These are phyloP conservation scores for Cyclophora punctaria DNA, from an alignment of 2,888 invertebrate genomes.

Conservation along the genomic window DNA sequence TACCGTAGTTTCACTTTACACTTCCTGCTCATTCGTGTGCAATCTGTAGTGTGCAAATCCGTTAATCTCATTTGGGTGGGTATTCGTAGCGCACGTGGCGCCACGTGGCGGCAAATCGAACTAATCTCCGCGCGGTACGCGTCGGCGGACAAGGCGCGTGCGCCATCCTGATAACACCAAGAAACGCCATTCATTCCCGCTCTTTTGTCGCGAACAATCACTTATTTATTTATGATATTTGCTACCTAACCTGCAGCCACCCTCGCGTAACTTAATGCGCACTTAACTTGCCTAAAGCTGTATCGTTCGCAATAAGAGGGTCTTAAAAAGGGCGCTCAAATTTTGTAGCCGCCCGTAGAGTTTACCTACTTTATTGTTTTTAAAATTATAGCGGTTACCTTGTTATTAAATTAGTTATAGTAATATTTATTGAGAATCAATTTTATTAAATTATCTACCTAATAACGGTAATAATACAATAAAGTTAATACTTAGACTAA, in stretches of 20 bases:
- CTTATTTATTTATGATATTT: slow-evolving; percentile 75
- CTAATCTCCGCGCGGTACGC: slow-evolving; percentile 70
- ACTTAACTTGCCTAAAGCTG: slow-evolving; percentile 41
- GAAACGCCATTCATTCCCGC: slow-evolving; percentile 70
- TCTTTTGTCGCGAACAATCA: slow-evolving; percentile 72
- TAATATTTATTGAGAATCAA: no score
- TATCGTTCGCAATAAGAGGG: slow-evolving; percentile 22
- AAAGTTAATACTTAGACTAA: no score
- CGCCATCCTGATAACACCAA: slow-evolving; percentile 68
- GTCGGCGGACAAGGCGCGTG: slow-evolving; percentile 63
- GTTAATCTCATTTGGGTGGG: slow-evolving; percentile 72
- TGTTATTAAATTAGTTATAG: no score
- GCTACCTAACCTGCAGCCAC: slow-evolving; percentile 65
- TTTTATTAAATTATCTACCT: slow-evolving; percentile 7
- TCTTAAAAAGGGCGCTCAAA: slow-evolving; percentile 18
- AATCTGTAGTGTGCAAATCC: slow-evolving; percentile 75
- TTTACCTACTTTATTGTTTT: no score
- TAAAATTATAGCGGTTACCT: no score
- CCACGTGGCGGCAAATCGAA: slow-evolving; percentile 70
- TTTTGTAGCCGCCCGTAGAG: not conserved
- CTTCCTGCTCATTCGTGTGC: slow-evolving; percentile 73
- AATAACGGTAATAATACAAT: no score
- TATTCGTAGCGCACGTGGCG: slow-evolving; percentile 63
- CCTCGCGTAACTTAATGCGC: slow-evolving; percentile 48
- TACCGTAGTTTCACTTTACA: slow-evolving; percentile 73